phyloP scores from a whole-genome alignment of 2,113 vertebrate genomes.

The Equus quagga region DNA sequence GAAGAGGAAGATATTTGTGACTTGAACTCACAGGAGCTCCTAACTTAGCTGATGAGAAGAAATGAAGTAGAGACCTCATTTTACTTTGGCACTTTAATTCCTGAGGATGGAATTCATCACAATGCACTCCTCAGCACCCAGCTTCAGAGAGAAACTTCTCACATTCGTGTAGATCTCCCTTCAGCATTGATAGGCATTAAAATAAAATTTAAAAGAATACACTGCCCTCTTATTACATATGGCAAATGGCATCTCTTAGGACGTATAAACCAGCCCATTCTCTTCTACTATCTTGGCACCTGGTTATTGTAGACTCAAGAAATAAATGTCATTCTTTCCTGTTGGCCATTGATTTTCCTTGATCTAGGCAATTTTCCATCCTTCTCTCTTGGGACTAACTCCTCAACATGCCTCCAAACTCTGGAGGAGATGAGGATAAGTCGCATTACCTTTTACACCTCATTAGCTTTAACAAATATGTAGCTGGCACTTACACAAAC shows the following conservation, averaged over 20 bases:
- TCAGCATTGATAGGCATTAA: not conserved
- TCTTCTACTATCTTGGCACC: not conserved
- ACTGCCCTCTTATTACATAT: not conserved
- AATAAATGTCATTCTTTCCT: not conserved
- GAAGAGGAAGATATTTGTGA: not conserved
- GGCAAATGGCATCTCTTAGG: not conserved
- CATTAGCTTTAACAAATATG: slow-evolving; percentile 66
- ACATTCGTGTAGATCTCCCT: not conserved
- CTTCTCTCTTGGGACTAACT: not conserved
- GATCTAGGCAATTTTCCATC: not conserved
- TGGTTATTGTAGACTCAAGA: not conserved
- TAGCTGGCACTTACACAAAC: slow-evolving; percentile 42
- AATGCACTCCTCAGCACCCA: not conserved
- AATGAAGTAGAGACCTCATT: not conserved
- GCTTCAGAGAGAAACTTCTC: not conserved
- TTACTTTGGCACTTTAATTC: not conserved
- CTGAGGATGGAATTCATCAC: not conserved
- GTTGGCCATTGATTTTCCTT: not conserved
- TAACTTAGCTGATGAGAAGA: not conserved
- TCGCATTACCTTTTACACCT: slow-evolving; percentile 58
- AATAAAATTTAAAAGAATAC: slow-evolving; percentile 17
- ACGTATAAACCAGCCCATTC: not conserved
- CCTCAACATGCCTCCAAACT: not conserved
- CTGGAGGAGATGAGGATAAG: slow-evolving; percentile 38
- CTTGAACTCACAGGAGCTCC: not conserved